Base-by-base conservation (phyloP, 2,888 invertebrate genomes). In the Anagyrus pseudococci region DNA sequence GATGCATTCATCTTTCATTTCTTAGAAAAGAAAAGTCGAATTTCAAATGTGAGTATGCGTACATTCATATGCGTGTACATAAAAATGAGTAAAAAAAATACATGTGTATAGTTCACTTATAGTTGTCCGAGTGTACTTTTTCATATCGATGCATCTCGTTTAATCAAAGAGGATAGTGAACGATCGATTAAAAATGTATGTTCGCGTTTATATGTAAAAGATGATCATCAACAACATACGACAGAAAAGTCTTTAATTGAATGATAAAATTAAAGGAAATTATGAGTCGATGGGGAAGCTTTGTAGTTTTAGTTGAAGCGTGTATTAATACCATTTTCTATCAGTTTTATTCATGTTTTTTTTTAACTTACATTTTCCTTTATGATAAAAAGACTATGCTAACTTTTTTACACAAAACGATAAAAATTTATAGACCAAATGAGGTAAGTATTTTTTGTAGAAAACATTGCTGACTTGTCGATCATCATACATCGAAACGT, bases 71-170 rank as follows among this genome's bases (percentile, higher is more conserved):
- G 62, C 64, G 64, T 64, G 64, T 67, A 46, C 29, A 64, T 67
- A 59, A 44, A 26, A 52, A 62, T 26, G 23, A 40, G 48, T n/a
- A 58, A 37, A 53, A 26, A 60, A 60, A 53, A 56, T 63, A 60
- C 67, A 64, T 64, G 67, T 67, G 67, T 67, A 64, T 67, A 67
- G 62, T 58, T 62, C 61, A 64, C 58, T 64, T 64, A 17, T 61
- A 63, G 61, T 64, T 64, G 55, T 64, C 8, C 67, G 64, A 67
- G 67, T 67, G 63, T 64, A 64, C 62, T 66, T 62, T 62, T n/a
- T 62, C 56, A 59, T 57, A 63, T 47, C n/a, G 62, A 41, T 66
- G 58, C 61, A 64, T 58, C 55, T 61, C 44, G 58, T 66, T 65
- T 58, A 58, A 67, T 61, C 48, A 64, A 59, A 64, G 56, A 55